Conservation (phyloP, 2,888 invertebrate genomes). For the Trichopria drosophilae region DNA sequence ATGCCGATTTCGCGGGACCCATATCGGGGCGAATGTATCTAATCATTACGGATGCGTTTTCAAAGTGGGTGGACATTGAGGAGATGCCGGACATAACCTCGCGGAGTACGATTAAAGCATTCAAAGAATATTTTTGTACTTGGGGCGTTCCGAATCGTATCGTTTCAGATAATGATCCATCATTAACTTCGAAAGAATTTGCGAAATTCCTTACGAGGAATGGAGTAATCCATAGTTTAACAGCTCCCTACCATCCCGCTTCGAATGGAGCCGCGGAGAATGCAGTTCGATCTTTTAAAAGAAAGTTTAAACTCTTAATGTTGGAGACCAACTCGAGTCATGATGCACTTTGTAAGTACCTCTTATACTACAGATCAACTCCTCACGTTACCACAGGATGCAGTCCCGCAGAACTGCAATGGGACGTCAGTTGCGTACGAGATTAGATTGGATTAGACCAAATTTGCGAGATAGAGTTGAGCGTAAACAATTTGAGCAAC, state of each 20-base stretch:
- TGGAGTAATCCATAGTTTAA: conserved; percentile 15
- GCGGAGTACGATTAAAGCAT: conserved; percentile 11
- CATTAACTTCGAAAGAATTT: not conserved
- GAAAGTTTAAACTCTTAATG: conserved; percentile 23
- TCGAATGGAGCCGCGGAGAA: conserved; percentile 27
- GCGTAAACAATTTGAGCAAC: conserved; percentile 18
- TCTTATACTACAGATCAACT: conserved; percentile 24
- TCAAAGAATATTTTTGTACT: conserved; percentile 17
- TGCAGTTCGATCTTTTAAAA: conserved; percentile 25
- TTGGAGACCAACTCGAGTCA: conserved; percentile 8
- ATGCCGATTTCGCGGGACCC: conserved; percentile 28
- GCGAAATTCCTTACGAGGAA: not conserved
- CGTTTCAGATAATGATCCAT: conserved; percentile 26
- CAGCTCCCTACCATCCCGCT: conserved; percentile 26
- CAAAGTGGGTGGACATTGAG: conserved; percentile 32
- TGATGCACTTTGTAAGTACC: conserved; percentile 21
- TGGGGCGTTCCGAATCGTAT: conserved; percentile 22
- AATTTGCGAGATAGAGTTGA: conserved; percentile 12
- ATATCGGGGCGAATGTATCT: too few species aligned
- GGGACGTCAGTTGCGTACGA: conserved; percentile 21
- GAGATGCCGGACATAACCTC: conserved; percentile 23
- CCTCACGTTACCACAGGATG: conserved; percentile 22
- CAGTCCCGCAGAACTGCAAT: conserved; percentile 9
- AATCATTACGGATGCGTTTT: conserved; percentile 9
- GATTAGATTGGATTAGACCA: conserved; percentile 25